Conservation (phyloP, 2,113 vertebrate genomes). For the Mesocricetus auratus region DNA sequence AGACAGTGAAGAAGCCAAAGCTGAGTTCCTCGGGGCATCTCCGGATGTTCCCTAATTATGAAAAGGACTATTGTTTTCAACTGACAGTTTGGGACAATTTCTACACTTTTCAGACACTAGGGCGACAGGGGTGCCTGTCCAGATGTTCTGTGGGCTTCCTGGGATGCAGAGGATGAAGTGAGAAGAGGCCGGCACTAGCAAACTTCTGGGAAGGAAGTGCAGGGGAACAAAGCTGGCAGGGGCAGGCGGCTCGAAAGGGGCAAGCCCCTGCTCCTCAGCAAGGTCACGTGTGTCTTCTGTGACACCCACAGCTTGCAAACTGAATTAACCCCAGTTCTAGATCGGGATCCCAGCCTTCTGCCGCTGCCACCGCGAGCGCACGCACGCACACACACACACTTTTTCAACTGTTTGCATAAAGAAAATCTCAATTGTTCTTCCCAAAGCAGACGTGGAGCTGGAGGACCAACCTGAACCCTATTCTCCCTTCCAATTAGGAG, state of each 20-base stretch:
- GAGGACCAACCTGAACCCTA: background rate
- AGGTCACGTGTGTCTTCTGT: background rate
- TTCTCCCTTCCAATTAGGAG: constrained; percentile 17
- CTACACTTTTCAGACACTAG: background rate
- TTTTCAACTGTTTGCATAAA: background rate
- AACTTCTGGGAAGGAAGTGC: background rate
- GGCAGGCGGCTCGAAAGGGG: background rate
- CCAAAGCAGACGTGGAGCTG: constrained; percentile 18
- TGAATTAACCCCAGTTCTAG: background rate
- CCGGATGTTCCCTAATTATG: background rate
- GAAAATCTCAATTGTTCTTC: background rate
- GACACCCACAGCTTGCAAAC: background rate
- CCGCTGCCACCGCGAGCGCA: no score
- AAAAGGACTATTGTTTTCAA: background rate
- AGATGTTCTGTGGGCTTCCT: background rate
- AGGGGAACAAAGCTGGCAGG: background rate
- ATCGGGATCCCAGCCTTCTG: background rate
- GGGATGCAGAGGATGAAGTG: background rate
- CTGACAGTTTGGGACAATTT: background rate
- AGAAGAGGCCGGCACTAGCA: background rate
- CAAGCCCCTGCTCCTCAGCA: background rate
- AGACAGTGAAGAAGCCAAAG: background rate
- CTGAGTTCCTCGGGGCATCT: background rate
- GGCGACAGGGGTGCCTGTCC: background rate
- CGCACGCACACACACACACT: background rate